phyloP scores from a whole-genome alignment of 2,888 invertebrate species.

The Leucozona laternaria region DNA sequence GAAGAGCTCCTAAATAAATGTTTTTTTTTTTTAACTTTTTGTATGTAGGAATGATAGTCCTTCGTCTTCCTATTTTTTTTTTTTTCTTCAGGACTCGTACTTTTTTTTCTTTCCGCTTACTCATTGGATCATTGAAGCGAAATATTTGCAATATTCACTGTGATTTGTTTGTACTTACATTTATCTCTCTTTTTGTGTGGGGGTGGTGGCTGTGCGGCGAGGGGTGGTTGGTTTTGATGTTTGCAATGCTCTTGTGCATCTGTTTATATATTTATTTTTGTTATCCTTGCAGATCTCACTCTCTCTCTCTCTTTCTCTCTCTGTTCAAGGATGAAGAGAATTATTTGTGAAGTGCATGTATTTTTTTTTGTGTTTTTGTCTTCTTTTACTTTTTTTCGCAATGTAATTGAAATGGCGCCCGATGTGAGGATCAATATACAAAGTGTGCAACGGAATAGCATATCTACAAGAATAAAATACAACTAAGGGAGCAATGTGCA shows the following conservation, averaged over 20 bases:
- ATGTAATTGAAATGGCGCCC: slow-evolving; percentile 28
- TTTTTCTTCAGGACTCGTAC: background rate
- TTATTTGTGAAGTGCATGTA: slow-evolving; percentile 26
- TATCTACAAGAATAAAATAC: background rate
- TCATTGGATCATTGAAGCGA: slow-evolving; percentile 59
- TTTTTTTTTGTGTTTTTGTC: too few species aligned
- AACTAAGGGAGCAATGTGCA: slow-evolving; percentile 1
- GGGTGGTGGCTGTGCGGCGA: too few species aligned
- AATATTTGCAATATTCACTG: slow-evolving; percentile 70
- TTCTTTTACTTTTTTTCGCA: slow-evolving; percentile 4
- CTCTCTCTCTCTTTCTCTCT: too few species aligned
- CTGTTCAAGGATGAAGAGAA: slow-evolving; percentile 49
- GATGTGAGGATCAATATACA: slow-evolving; percentile 40
- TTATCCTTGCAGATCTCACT: slow-evolving; percentile 49
- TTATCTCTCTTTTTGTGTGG: slow-evolving; percentile 32
- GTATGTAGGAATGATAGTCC: background rate
- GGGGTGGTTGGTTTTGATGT: background rate
- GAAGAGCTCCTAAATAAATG: slow-evolving; percentile 51
- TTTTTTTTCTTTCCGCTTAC: slow-evolving; percentile 1
- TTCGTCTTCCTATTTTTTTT: slow-evolving; percentile 4
- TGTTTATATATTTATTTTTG: slow-evolving; percentile 51
- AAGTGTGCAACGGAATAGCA: background rate
- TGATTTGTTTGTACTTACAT: slow-evolving; percentile 72
- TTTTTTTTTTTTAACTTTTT: background rate
- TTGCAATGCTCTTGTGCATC: slow-evolving; percentile 31